Evolutionary conservation across 2,888 invertebrate species (phyloP).

Genomic region (Nowickia ferox): DNA sequence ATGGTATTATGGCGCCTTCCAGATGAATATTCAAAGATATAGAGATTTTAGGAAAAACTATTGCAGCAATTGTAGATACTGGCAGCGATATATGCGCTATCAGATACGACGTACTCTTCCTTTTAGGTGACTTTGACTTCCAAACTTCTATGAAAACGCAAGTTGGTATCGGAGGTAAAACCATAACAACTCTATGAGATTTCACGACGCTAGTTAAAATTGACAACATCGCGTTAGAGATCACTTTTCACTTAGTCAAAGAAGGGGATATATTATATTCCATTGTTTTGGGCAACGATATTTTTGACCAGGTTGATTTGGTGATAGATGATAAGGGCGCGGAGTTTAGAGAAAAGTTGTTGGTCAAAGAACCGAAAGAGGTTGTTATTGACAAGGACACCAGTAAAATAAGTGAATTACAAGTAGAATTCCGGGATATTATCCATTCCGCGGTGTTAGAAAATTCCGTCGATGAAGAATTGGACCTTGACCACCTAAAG

Average conservation of each 20-base stretch:
- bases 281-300: slow-evolving; percentile 40
- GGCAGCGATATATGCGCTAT: slow-evolving; percentile 54
- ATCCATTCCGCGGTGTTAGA: background rate
- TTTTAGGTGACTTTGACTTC: no score
- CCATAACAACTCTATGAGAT: slow-evolving; percentile 49
- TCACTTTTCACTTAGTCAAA: background rate
- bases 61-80: slow-evolving; percentile 43
- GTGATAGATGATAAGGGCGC: no score
- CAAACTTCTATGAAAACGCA: slow-evolving; percentile 13
- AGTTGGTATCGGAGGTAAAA: slow-evolving; percentile 48
- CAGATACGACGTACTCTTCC: slow-evolving; percentile 26
- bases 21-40: slow-evolving; percentile 38
- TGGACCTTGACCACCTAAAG: no score
- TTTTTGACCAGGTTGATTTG: no score
- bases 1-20: background rate
- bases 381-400: background rate
- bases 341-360: no score
- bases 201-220: background rate
- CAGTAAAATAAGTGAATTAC: background rate
- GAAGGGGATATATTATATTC: slow-evolving; percentile 43
- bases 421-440: background rate
- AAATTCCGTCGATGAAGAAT: no score
- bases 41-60: background rate
- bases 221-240: slow-evolving; percentile 5
- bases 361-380: background rate